Evolutionary conservation across 2,113 vertebrate species (phyloP), one percentile per base, ranked within the genome.

Genomic region (Corythoichthys haematopterus): DNA sequence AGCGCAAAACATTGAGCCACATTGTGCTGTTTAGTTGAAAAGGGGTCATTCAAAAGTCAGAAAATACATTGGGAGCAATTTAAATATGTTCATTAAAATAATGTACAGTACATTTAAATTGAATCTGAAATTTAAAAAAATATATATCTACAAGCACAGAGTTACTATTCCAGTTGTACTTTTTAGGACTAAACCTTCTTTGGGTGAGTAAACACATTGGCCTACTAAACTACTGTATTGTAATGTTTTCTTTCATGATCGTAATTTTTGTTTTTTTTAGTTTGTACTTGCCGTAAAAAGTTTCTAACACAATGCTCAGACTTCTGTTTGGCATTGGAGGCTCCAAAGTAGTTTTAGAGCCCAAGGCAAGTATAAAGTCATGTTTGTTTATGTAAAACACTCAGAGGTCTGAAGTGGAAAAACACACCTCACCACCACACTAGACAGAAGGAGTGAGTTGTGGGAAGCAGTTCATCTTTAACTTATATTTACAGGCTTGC

Each of bases 341-440:
- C 16, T 16, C 6, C 35, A 6, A 5, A 33, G 10, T 38, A 62
- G 48, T 35, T 69, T 62, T 65, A 46, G n/a, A 50, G 74, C 53
- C 35, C 11, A 12, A 8, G 38, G 52, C 57, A 8, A 52, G 14
- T 13, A 33, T 48, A 48, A 55, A 45, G 38, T 16, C 0, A 9
- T 11, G 33, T 37, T 40, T 84, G 75, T 68, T 67, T 60, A 28
- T 38, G 20, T 9, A 7, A n/a, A 20, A 20, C 52, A 38, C 56
- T 64, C 14, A 0, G 9, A 43, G 65, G 46, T 65, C 57, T 10
- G 62, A 75, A 72, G 71, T 74, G 75, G 71, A 83, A 80, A 86
- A 82, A 78, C 73, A 65, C 68, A 68, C 68, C 58, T 64, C 63
- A 9, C 8, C 3, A n/a, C 38, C 9, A n/a, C 47, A 72, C n/a